Evolutionary conservation across 1,140 invertebrate genomes (phyloP).

Genomic region (Cotesia chilonis): DNA sequence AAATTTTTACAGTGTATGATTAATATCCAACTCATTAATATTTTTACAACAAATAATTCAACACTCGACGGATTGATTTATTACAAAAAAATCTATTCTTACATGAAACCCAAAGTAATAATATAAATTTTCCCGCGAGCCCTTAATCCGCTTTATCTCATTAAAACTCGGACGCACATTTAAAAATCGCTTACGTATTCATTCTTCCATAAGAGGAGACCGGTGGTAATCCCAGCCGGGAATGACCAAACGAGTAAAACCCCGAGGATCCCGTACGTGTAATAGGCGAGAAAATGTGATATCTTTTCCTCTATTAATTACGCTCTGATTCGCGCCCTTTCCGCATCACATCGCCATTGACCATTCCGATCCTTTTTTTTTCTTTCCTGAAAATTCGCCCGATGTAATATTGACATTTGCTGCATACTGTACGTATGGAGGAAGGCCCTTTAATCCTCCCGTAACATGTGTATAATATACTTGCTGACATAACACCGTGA

Average conservation of each 20-base stretch:
- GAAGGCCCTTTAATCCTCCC: slow-evolving; percentile 33
- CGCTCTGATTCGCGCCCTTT: slow-evolving; percentile 62
- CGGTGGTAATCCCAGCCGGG: neutral
- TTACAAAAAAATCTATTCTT: neutral
- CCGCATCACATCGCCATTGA: slow-evolving; percentile 18
- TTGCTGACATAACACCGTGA: too few relatives aligned
- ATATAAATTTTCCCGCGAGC: too few relatives aligned
- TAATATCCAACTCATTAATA: too few relatives aligned
- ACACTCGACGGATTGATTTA: neutral
- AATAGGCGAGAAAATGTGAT: slow-evolving; percentile 28
- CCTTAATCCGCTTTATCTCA: too few relatives aligned
- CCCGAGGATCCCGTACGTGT: slow-evolving; percentile 33
- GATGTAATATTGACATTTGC: slow-evolving; percentile 60
- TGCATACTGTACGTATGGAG: neutral
- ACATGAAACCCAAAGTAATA: too few relatives aligned
- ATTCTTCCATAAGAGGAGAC: slow-evolving; percentile 13
- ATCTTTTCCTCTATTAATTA: slow-evolving; percentile 59
- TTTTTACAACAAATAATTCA: too few relatives aligned
- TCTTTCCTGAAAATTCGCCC: slow-evolving; percentile 47
- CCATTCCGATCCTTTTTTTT: too few relatives aligned
- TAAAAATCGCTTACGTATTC: slow-evolving; percentile 7
- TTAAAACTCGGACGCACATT: too few relatives aligned
- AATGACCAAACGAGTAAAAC: slow-evolving; percentile 8
- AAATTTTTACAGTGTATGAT: too few relatives aligned
- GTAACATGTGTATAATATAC: too few relatives aligned